Percentiles rank a stretch among this genome's conserved stretches.
Evolutionary conservation across 2,888 invertebrate genomes (phyloP).

Genomic region (Apamea sordens): DNA sequence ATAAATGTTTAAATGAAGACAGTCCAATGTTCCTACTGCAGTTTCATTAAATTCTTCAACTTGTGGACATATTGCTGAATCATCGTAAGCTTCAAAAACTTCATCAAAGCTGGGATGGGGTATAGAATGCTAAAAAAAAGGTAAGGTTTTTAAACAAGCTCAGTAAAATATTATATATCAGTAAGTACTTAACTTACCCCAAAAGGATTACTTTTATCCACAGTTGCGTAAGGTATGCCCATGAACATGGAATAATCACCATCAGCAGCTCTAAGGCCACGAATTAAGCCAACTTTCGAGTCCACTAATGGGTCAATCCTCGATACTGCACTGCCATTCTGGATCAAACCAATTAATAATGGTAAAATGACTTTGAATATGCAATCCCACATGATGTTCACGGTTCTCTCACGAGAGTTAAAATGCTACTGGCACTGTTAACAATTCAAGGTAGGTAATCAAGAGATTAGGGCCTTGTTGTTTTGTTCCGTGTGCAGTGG

Average conservation of each 20-base stretch:
- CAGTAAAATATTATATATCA: background rate
- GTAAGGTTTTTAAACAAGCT: background rate
- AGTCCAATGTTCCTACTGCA: constrained; percentile 73
- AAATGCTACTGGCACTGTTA: background rate
- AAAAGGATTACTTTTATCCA: constrained; percentile 76
- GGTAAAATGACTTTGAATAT: constrained; percentile 46
- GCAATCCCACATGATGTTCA: constrained; percentile 54
- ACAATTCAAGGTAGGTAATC: constrained; percentile 3
- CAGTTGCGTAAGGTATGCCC: constrained; percentile 80
- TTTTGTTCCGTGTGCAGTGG: constrained; percentile 25
- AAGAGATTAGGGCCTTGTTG: constrained; percentile 40
- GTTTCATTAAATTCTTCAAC: constrained; percentile 67
- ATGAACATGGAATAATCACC: constrained; percentile 79
- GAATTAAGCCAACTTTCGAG: constrained; percentile 74
- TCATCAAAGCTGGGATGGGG: constrained; percentile 73
- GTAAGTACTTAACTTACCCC: constrained; percentile 72
- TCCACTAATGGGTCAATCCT: constrained; percentile 76
- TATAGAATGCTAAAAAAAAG: constrained; percentile 71
- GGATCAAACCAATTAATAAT: constrained; percentile 51
- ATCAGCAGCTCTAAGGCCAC: constrained; percentile 75
- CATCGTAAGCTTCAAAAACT: constrained; percentile 77
- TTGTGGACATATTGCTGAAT: constrained; percentile 78
- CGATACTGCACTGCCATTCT: constrained; percentile 55
- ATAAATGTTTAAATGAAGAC: constrained; percentile 77
- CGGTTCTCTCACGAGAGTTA: background rate